Percentiles rank a stretch among this genome's conserved stretches.
phyloP scores from a whole-genome alignment of 2,888 invertebrate genomes.

The Melieria picta region DNA sequence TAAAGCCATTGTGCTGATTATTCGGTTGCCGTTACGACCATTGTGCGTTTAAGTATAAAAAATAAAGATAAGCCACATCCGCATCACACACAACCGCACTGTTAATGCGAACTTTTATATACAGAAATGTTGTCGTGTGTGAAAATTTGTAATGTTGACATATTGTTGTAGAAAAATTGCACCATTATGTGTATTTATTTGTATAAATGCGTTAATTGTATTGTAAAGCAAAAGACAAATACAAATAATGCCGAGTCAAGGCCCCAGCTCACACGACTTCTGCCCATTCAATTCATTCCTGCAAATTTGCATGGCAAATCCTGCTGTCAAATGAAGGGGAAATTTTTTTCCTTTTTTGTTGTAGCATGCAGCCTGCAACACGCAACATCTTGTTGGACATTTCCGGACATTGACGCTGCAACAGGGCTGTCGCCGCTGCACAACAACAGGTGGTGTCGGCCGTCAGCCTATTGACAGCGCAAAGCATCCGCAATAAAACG shows the following conservation, averaged over 20 bases:
- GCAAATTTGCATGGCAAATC: slow-evolving; percentile 55
- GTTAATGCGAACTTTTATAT: too few relatives aligned
- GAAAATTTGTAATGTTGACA: too few relatives aligned
- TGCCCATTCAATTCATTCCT: slow-evolving; percentile 33
- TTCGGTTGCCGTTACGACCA: slow-evolving; percentile 46
- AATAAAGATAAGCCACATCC: slow-evolving; percentile 58
- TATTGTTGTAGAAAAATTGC: too few relatives aligned
- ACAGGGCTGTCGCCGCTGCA: slow-evolving; percentile 14
- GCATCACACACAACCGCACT: slow-evolving; percentile 24
- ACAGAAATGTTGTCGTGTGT: too few relatives aligned
- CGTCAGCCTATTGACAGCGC: slow-evolving; percentile 28
- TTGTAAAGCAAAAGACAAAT: too few relatives aligned
- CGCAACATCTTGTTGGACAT: slow-evolving; percentile 61
- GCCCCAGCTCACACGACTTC: too few relatives aligned
- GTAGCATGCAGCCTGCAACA: slow-evolving; percentile 17
- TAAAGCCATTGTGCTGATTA: slow-evolving; percentile 55
- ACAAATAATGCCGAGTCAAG: too few relatives aligned
- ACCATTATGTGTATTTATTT: too few relatives aligned
- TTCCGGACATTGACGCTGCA: slow-evolving; percentile 48
- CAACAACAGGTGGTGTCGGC: slow-evolving; percentile 56
- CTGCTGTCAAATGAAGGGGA: slow-evolving; percentile 5
- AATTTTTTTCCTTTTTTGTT: slow-evolving; percentile 21
- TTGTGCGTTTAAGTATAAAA: slow-evolving; percentile 60
- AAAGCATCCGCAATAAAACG: slow-evolving; percentile 22
- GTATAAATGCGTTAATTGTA: too few relatives aligned